Evolutionary conservation across 2,888 invertebrate genomes (phyloP).

Genomic region (Acleris cristana): DNA sequence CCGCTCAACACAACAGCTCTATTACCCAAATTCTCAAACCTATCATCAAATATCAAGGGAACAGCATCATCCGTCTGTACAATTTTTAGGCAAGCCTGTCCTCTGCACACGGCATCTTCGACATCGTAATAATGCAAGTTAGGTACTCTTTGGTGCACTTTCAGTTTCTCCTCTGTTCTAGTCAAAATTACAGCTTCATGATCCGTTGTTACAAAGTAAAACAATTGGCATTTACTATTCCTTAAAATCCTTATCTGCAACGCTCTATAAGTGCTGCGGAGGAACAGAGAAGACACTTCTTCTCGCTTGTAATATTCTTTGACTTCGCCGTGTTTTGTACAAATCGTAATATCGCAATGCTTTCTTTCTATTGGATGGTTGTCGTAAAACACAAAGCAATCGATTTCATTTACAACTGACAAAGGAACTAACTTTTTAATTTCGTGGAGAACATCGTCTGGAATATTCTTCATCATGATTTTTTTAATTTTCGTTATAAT

Average conservation of each 20-base stretch:
- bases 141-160: conserved; percentile 50
- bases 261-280: conserved; percentile 45
- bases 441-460: conserved; percentile 53
- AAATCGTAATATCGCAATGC: conserved; percentile 62
- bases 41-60: conserved; percentile 67
- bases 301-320: conserved; percentile 64
- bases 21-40: conserved; percentile 54
- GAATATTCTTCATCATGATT: conserved; percentile 42
- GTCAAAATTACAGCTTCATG: conserved; percentile 60
- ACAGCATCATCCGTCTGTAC: conserved; percentile 60
- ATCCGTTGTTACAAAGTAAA: conserved; percentile 57
- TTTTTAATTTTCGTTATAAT: neutral
- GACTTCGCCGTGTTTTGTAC: conserved; percentile 61
- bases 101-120: conserved; percentile 55
- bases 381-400: conserved; percentile 68
- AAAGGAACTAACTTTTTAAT: conserved; percentile 58
- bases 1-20: conserved; percentile 37
- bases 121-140: conserved; percentile 60
- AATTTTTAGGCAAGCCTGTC: conserved; percentile 59
- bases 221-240: conserved; percentile 59
- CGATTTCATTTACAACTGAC: conserved; percentile 54
- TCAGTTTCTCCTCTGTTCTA: conserved; percentile 47
- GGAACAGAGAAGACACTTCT: conserved; percentile 49
- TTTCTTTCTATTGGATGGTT: conserved; percentile 62
- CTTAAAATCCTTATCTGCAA: conserved; percentile 59